A percentile compares a stretch with the other conserved stretches of the same genome.
Evolutionary conservation across 92 coral and sea anemone species (phyloP).

Genomic region (Scolanthus callimorphus): DNA sequence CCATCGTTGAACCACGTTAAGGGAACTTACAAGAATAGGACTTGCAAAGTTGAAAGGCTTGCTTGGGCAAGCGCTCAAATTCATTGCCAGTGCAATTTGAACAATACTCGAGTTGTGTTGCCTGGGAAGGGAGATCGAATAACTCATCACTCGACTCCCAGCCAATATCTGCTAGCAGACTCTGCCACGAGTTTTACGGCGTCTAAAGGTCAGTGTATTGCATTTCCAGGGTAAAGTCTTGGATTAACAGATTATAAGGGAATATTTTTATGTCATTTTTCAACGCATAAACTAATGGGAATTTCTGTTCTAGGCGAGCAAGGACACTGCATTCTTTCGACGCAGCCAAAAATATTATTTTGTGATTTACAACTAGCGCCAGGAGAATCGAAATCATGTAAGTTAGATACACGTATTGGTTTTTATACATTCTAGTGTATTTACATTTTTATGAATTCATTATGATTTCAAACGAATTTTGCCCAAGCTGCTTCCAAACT

Average conservation of each 20-base stretch:
- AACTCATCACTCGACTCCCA: constrained; percentile 23
- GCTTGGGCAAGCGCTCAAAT: constrained; percentile 99
- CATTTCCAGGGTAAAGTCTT: background rate
- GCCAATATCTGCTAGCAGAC: constrained; percentile 25
- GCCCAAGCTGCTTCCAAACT: too few relatives aligned
- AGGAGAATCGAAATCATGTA: constrained; percentile 85
- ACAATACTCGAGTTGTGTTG: constrained; percentile 64
- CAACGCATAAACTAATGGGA: too few relatives aligned
- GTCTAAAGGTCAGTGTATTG: constrained; percentile 70
- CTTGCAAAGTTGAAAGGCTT: constrained; percentile 59
- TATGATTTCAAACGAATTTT: too few relatives aligned
- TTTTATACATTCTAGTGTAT: too few relatives aligned
- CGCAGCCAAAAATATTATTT: constrained; percentile 89
- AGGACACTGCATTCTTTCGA: constrained; percentile 85
- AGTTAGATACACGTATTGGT: too few relatives aligned
- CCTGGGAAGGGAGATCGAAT: constrained; percentile 50
- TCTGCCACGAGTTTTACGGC: constrained; percentile 94
- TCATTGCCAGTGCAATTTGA: constrained; percentile 90
- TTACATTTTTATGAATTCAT: too few relatives aligned
- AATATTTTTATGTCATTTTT: too few relatives aligned
- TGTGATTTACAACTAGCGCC: constrained; percentile 92
- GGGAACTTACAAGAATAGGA: constrained; percentile 26
- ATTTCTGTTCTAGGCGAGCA: constrained; percentile 75
- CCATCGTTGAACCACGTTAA: constrained; percentile 44
- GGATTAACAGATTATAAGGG: too few relatives aligned